Base-by-base conservation (phyloP, 1,140 invertebrate genomes). In the Drosophila rhopaloa region DNA sequence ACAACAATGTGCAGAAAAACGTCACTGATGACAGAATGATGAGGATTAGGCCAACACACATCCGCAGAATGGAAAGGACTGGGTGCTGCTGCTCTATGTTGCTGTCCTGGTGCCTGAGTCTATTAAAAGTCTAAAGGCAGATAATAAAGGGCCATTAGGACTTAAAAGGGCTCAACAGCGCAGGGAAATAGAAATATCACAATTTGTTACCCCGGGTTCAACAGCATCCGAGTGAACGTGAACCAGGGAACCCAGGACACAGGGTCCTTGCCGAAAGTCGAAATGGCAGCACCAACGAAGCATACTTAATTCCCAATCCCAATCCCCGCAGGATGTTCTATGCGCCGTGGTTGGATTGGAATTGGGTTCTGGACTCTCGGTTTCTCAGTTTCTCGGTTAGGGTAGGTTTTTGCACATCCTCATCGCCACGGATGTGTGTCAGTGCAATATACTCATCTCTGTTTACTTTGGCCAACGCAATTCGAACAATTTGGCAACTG, bases 81-180 rank as follows among this genome's bases (percentile, higher is more conserved):
- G 29, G 29, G 29, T 32, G 29, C 38, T 32, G 35, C 29, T 60
- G n/a, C 24, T 14, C 24, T 50, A 9, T 62, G 62, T 48, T 66
- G 8, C 43, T 70, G 65, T 70, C 71, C 81, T 80, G 80, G 77
- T 72, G 79, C 74, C 80, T 76, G 89, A 91, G 89, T 91, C 89
- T 91, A 91, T 91, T 91, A 91, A 91, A 91, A 91, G 89, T 91
- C 89, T 91, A 91, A 91, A 91, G 89, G 89, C 89, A 91, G 89
- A 91, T 91, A 91, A 91, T 91, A 91, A 91, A 91, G 89, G 90
- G 84, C 89, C 89, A 91, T 91, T 91, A 91, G 89, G 84, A 90
- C 89, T 91, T 91, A 86, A 91, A 91, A 91, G 89, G 89, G 89
- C 89, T 91, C 89, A 91, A 70, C 89, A 82, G 70, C 75, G 58